Conservation (phyloP, 2,113 vertebrate genomes). For the Pteronura brasiliensis region DNA sequence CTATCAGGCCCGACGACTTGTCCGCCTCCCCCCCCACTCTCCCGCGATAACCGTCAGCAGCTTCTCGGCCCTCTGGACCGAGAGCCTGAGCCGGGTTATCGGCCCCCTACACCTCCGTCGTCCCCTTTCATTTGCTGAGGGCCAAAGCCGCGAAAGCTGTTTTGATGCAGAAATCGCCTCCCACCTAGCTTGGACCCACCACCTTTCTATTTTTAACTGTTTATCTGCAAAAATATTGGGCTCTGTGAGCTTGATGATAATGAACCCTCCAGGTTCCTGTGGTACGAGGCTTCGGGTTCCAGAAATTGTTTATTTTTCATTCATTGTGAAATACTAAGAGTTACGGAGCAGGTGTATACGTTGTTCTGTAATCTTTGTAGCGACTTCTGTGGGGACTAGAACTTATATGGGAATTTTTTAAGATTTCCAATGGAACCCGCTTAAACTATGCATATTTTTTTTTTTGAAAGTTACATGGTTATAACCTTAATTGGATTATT, state of each 20-base stretch:
- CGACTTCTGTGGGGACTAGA: background rate
- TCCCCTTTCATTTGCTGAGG: background rate
- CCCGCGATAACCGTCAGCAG: conserved; percentile 33
- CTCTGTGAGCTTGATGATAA: background rate
- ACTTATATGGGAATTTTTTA: background rate
- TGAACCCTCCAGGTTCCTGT: background rate
- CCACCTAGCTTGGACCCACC: background rate
- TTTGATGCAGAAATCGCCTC: conserved; percentile 34
- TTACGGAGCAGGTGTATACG: background rate
- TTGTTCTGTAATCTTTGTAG: background rate
- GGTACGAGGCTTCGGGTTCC: background rate
- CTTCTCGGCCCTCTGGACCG: background rate
- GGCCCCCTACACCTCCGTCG: background rate
- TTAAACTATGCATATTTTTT: background rate
- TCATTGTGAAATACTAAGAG: conserved; percentile 48
- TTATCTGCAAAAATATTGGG: conserved; percentile 3
- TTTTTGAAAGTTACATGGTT: background rate
- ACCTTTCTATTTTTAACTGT: conserved; percentile 58
- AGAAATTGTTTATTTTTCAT: conserved; percentile 34
- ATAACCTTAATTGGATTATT: background rate
- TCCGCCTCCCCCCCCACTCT: conserved; percentile 33
- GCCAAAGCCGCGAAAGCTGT: background rate
- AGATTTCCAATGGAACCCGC: background rate
- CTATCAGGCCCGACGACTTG: conserved; percentile 77
- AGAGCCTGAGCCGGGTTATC: background rate